Percentiles rank a stretch among this genome's conserved stretches.
These are phyloP conservation scores for Xiphophorus birchmanni DNA, from an alignment of 2,797 vertebrate genomes.

Conservation along the genomic window DNA sequence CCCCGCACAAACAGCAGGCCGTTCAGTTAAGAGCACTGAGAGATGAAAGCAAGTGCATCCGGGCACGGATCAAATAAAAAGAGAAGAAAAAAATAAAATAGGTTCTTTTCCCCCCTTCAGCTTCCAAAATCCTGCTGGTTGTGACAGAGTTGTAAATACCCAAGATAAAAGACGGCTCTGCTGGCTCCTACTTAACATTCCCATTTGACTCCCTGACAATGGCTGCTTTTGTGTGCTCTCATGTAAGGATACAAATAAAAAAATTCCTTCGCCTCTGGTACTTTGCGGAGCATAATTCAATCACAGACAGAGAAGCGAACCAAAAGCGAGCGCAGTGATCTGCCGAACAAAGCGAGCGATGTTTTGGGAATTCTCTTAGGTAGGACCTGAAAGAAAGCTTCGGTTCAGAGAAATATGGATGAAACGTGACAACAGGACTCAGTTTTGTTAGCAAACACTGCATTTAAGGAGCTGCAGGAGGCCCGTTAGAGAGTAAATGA, in stretches of 20 bases:
- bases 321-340: slow-evolving; percentile 37
- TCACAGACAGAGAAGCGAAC: slow-evolving; percentile 42
- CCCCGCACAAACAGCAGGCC: slow-evolving; percentile 56
- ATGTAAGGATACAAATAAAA: slow-evolving; percentile 48
- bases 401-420: slow-evolving; percentile 43
- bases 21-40: slow-evolving; percentile 58
- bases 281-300: slow-evolving; percentile 64
- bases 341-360: slow-evolving; percentile 47
- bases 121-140: slow-evolving; percentile 66
- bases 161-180: slow-evolving; percentile 73
- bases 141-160: slow-evolving; percentile 74
- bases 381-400: slow-evolving; percentile 46
- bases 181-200: slow-evolving; percentile 74
- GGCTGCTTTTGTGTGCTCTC: slow-evolving; percentile 58
- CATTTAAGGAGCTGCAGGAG: slow-evolving; percentile 47
- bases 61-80: slow-evolving; percentile 61
- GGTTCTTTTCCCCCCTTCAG: slow-evolving; percentile 39
- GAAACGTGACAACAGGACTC: slow-evolving; percentile 21
- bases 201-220: slow-evolving; percentile 71
- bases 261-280: slow-evolving; percentile 60
- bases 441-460: slow-evolving; percentile 34
- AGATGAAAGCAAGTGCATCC: slow-evolving; percentile 75
- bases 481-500: slow-evolving; percentile 37
- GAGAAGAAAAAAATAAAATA: slow-evolving; percentile 9
- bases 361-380: slow-evolving; percentile 60